These are phyloP conservation scores for Microcebus murinus DNA, from an alignment of 2,113 vertebrate species.

Conservation along the genomic window DNA sequence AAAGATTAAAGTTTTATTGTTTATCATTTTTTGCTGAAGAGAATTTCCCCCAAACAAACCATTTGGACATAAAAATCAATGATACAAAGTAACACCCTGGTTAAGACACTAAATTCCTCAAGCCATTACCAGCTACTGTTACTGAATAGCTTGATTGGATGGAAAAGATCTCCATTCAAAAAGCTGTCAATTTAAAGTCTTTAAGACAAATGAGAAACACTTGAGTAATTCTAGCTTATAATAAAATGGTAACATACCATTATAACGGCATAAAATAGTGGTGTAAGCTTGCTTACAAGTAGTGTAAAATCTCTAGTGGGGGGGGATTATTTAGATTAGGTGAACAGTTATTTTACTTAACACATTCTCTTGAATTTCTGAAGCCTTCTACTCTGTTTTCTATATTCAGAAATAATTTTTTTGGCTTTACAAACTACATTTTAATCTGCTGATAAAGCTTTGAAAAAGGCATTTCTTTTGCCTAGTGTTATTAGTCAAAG, in stretches of 20 bases:
- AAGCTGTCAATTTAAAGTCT: background rate
- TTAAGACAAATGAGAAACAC: background rate
- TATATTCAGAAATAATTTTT: conserved; percentile 1
- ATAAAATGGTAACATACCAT: background rate
- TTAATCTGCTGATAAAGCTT: background rate
- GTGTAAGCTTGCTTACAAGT: background rate
- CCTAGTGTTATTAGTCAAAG: background rate
- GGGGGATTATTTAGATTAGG: background rate
- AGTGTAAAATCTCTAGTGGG: background rate
- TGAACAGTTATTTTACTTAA: background rate
- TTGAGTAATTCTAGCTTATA: background rate
- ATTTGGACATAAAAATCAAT: background rate
- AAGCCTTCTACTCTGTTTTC: background rate
- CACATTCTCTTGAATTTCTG: background rate
- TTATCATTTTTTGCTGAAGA: background rate
- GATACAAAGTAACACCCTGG: conserved; percentile 5
- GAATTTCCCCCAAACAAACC: background rate
- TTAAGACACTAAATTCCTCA: background rate
- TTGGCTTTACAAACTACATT: background rate
- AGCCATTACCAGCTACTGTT: background rate
- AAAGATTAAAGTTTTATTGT: background rate
- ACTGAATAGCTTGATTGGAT: background rate
- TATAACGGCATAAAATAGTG: background rate
- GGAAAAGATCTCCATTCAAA: background rate
- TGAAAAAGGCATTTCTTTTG: background rate